Base-by-base conservation (phyloP, 2,113 vertebrate species). In the Acrocephalus kingi region DNA sequence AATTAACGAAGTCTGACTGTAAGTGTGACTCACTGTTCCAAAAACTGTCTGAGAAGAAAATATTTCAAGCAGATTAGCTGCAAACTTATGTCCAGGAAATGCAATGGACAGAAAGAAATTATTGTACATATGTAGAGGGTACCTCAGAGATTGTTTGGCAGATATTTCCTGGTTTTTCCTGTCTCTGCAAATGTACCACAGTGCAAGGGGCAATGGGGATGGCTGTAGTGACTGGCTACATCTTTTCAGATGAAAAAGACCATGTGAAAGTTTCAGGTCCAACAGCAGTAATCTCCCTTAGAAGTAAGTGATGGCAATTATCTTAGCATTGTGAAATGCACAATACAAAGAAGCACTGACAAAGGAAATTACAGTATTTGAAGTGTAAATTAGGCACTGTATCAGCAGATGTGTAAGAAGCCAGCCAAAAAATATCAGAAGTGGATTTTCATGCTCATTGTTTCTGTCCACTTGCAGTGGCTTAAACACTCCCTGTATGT, bases 311-410 rank as follows among this genome's bases (percentile, higher is more conserved):
- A 63, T 33, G 31, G 27, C 31, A 89, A 73, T 84, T 87, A 81
- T 27, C 62, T 87, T 78, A 84, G 69, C 43, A 31, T 13, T 48
- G 48, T 72, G 56, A 89, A 74, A 92, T 71, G 45, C 27, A 45
- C 27, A 30, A 61, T 20, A 58, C 37, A 75, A 86, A 90, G 55
- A 76, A 74, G 59, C 37, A 54, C 17, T 91, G 74, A 78, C n/a
- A 89, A 91, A 46, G 56, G 17, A 94, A 94, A 92, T 91, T 78
- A 68, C 31, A 78, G 54, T 45, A 92, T 89, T 75, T 94, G 59
- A 89, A 68, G 63, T 68, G 66, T 54, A 73, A 89, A 92, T 79
- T 78, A 89, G 31, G 49, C 45, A 58, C 28, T 45, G 46, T 49
- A 72, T 20, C 43, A 72, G 45, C 6, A 82, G 31, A 46, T 6